Conservation (phyloP, 1,140 invertebrate species). For the Drosophila pachea region DNA sequence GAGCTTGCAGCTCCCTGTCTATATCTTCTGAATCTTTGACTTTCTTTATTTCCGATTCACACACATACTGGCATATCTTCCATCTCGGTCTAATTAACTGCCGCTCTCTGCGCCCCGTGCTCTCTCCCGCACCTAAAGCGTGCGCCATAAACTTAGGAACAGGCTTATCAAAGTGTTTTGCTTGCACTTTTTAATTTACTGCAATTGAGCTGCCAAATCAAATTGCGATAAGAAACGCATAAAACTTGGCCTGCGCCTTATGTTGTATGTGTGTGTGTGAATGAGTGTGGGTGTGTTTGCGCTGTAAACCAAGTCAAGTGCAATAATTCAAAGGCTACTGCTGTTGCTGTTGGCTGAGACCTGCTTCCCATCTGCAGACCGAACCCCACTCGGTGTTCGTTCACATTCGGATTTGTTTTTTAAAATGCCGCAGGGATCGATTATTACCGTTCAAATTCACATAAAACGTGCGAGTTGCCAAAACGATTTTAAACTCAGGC, state of each 20-base stretch:
- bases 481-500: constrained; percentile 66
- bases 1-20: background rate
- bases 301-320: constrained; percentile 52
- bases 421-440: constrained; percentile 79
- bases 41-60: background rate
- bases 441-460: constrained; percentile 79
- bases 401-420: constrained; percentile 78
- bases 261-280: background rate
- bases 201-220: constrained; percentile 71
- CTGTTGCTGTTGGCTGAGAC: too few relatives aligned
- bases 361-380: background rate
- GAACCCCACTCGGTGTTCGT: background rate
- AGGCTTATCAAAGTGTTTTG: constrained; percentile 68
- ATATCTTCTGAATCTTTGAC: background rate
- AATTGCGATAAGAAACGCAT: constrained; percentile 70
- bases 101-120: background rate
- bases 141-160: constrained; percentile 46
- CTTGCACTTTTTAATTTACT: constrained; percentile 77
- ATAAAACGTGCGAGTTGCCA: constrained; percentile 78
- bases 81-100: constrained; percentile 46
- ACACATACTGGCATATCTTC: constrained; percentile 5
- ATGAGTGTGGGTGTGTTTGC: background rate
- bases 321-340: constrained; percentile 60
- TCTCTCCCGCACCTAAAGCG: constrained; percentile 23
- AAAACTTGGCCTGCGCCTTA: constrained; percentile 48